Evolutionary conservation across 2,113 vertebrate species (phyloP).

Genomic region (rat (Rattus norvegicus)): GRCr8 NC_086019.1:65992001-65992500

Average conservation of each 20-base stretch:
- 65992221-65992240: constrained; percentile 7
- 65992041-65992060: background rate
- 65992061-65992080: background rate
- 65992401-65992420: background rate
- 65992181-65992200: background rate
- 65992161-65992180: background rate
- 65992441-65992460: background rate
- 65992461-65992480: constrained; percentile 1
- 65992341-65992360: background rate
- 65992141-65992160: background rate
- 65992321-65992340: background rate
- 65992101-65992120: background rate
- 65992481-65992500: background rate
- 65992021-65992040: background rate
- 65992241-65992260: background rate
- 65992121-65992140: background rate
- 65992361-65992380: background rate
- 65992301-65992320: background rate
- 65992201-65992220: constrained; percentile 27
- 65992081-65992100: background rate
- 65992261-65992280: background rate
- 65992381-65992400: background rate
- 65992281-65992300: constrained; percentile 30
- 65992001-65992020: background rate
- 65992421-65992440: background rate